Evolutionary conservation across 2,888 invertebrate species (phyloP).

Genomic region (Alitta virens): DNA sequence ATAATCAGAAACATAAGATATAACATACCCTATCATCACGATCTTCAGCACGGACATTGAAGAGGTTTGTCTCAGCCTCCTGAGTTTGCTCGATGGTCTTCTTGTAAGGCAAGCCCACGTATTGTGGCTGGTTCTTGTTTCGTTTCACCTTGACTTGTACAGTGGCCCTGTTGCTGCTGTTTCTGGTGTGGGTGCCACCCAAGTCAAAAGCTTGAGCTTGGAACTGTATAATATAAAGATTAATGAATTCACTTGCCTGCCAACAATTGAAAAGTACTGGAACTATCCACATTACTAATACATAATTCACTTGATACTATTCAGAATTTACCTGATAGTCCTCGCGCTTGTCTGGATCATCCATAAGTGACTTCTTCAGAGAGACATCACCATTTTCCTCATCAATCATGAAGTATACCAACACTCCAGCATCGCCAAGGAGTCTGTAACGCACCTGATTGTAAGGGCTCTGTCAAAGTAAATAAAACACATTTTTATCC

Average conservation of each 20-base stretch:
- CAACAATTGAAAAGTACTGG: no score
- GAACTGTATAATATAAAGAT: slow-evolving; percentile 16
- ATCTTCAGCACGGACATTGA: slow-evolving; percentile 21
- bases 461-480: slow-evolving; percentile 25
- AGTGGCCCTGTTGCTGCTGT: slow-evolving; percentile 30
- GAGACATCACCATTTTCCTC: slow-evolving; percentile 30
- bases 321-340: slow-evolving; percentile 19
- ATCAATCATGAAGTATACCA: slow-evolving; percentile 36
- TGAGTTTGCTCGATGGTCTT: slow-evolving; percentile 23
- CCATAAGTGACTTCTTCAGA: slow-evolving; percentile 29
- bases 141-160: slow-evolving; percentile 26
- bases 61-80: slow-evolving; percentile 7
- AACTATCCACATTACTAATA: no score
- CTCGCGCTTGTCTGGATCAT: slow-evolving; percentile 19
- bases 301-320: no score
- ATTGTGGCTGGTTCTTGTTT: slow-evolving; percentile 25
- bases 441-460: slow-evolving; percentile 26
- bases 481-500: not conserved
- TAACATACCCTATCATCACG: slow-evolving; percentile 24
- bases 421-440: slow-evolving; percentile 12
- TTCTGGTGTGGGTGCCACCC: slow-evolving; percentile 23
- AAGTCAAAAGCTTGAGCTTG: slow-evolving; percentile 21
- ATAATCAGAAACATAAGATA: not conserved
- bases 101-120: slow-evolving; percentile 24
- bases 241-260: no score